Evolutionary conservation across 2,797 vertebrate genomes (phyloP).

Genomic region (Acomys russatus): DNA sequence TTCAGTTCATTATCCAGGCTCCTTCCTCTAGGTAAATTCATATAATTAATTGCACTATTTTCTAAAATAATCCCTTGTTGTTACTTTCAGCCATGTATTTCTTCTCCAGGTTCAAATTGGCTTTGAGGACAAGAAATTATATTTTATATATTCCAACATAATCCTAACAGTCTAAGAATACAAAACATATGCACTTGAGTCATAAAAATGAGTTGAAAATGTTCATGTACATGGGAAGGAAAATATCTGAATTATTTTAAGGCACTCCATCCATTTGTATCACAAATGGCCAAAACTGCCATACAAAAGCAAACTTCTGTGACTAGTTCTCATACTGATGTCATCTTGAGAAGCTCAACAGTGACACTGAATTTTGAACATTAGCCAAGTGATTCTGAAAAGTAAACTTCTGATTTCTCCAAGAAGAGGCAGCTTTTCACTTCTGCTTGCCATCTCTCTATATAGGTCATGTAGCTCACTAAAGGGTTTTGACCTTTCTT

Average conservation of each 20-base stretch:
- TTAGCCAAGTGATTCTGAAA: slow-evolving; percentile 54
- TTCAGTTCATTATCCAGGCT: background rate
- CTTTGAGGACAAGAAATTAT: background rate
- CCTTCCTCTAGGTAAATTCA: background rate
- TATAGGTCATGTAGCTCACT: slow-evolving; percentile 35
- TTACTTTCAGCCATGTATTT: background rate
- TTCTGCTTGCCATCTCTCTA: background rate
- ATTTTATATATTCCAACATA: background rate
- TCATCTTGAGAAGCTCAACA: background rate
- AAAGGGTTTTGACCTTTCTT: slow-evolving; percentile 48
- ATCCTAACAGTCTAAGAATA: background rate
- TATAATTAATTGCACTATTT: background rate
- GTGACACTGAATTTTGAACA: slow-evolving; percentile 26
- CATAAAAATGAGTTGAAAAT: slow-evolving; percentile 1
- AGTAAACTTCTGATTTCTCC: slow-evolving; percentile 34
- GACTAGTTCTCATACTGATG: background rate
- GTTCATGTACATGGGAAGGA: background rate
- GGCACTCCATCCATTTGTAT: background rate
- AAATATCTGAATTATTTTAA: background rate
- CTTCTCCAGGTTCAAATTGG: background rate
- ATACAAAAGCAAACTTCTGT: background rate
- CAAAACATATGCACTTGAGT: background rate
- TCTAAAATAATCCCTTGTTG: background rate
- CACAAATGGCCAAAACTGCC: background rate
- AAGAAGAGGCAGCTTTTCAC: slow-evolving; percentile 4